These are phyloP conservation scores for Mallotus villosus DNA, from an alignment of 2,797 vertebrate genomes.

Conservation along the genomic window DNA sequence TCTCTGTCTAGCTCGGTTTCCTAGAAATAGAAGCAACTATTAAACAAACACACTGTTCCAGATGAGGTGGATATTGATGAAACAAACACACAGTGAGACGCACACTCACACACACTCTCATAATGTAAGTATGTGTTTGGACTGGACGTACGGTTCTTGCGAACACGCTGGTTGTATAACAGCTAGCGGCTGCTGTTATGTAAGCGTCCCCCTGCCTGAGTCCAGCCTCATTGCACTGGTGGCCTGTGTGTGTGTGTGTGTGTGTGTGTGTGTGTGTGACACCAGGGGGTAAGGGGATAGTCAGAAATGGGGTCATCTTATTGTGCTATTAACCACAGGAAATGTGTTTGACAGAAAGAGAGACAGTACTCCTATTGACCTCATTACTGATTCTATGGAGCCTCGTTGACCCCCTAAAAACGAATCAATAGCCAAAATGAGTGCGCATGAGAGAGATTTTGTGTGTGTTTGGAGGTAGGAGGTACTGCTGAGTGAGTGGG, in stretches of 20 bases:
- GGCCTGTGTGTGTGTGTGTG: constrained; percentile 32
- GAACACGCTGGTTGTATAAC: constrained; percentile 68
- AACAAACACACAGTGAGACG: no score
- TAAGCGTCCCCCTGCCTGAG: constrained; percentile 56
- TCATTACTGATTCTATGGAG: background rate
- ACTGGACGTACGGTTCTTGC: constrained; percentile 48
- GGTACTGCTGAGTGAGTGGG: no score
- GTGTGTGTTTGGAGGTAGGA: no score
- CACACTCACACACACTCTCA: no score
- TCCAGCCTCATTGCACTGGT: constrained; percentile 42
- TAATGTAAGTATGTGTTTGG: constrained; percentile 10
- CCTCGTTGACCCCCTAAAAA: constrained; percentile 3
- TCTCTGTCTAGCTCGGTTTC: background rate
- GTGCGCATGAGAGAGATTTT: no score
- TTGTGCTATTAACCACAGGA: background rate
- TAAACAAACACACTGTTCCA: no score
- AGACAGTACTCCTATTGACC: background rate
- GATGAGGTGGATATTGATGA: no score
- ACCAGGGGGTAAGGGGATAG: background rate
- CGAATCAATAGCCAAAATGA: no score
- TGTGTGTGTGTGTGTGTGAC: background rate
- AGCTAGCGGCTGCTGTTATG: constrained; percentile 62
- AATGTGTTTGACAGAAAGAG: background rate
- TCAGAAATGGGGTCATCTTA: constrained; percentile 8
- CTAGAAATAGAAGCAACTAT: no score